Percentiles rank a stretch among this genome's conserved stretches.
phyloP scores from a whole-genome alignment of 2,888 invertebrate genomes.

The Ennomos erosarius region DNA sequence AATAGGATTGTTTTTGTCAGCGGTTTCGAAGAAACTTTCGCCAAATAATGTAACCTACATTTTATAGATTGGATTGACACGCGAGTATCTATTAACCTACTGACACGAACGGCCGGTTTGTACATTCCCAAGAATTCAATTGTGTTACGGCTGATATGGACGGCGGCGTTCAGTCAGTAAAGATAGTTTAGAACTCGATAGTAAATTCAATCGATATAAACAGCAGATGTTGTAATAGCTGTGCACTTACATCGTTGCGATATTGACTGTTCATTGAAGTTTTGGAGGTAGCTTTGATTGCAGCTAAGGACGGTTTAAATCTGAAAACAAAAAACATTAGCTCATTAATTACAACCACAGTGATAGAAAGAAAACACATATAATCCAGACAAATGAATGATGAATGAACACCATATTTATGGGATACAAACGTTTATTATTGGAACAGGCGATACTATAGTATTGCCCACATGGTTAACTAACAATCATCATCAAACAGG shows the following conservation, averaged over 20 bases:
- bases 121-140: too few species aligned
- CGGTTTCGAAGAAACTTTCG: conserved; percentile 48
- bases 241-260: conserved; percentile 85
- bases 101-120: too few species aligned
- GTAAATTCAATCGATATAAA: too few species aligned
- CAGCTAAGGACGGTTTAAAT: conserved; percentile 93
- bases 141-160: too few species aligned
- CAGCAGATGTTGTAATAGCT: too few species aligned
- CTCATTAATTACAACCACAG: background rate
- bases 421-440: too few species aligned
- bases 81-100: background rate
- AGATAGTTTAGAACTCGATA: too few species aligned
- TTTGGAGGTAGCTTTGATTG: conserved; percentile 91
- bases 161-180: too few species aligned
- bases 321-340: conserved; percentile 55
- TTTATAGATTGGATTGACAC: conserved; percentile 35
- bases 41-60: conserved; percentile 3
- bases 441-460: too few species aligned
- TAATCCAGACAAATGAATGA: too few species aligned
- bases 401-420: too few species aligned
- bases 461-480: background rate
- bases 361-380: too few species aligned
- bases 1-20: conserved; percentile 2
- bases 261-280: conserved; percentile 90
- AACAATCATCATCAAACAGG: conserved; percentile 23